Conservation (phyloP, 2,797 vertebrate species). For the Tolypeutes matacus region DNA sequence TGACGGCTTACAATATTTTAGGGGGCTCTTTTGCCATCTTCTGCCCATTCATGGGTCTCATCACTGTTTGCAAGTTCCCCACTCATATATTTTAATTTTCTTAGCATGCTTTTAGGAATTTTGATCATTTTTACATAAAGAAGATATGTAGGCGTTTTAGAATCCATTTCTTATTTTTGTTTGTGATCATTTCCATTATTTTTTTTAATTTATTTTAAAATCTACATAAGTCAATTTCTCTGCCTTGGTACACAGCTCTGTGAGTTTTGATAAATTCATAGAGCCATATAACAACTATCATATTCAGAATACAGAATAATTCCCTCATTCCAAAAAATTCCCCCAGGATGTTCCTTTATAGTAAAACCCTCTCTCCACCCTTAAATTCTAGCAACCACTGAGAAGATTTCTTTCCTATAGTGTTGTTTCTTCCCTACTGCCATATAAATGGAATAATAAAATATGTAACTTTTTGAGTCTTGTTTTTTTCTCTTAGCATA, state of each 20-base stretch:
- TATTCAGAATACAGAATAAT: neutral
- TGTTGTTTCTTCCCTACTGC: neutral
- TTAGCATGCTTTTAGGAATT: neutral
- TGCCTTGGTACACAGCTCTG: neutral
- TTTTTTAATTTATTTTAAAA: neutral
- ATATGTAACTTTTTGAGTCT: neutral
- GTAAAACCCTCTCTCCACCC: neutral
- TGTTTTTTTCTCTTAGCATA: neutral
- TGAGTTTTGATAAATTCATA: neutral
- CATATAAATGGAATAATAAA: neutral
- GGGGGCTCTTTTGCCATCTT: neutral
- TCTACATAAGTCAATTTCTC: neutral
- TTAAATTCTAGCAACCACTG: neutral
- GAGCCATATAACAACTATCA: neutral
- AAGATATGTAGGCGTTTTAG: neutral
- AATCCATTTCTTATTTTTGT: neutral
- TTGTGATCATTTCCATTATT: neutral
- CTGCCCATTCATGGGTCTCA: too few relatives aligned
- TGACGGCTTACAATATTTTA: neutral
- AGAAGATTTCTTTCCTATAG: neutral
- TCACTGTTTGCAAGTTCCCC: neutral
- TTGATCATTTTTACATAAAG: conserved; percentile 7
- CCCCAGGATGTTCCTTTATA: neutral
- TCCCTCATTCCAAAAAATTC: neutral
- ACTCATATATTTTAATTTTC: neutral